Base-by-base conservation (phyloP, 2,888 invertebrate species). In the Timema podura region DNA sequence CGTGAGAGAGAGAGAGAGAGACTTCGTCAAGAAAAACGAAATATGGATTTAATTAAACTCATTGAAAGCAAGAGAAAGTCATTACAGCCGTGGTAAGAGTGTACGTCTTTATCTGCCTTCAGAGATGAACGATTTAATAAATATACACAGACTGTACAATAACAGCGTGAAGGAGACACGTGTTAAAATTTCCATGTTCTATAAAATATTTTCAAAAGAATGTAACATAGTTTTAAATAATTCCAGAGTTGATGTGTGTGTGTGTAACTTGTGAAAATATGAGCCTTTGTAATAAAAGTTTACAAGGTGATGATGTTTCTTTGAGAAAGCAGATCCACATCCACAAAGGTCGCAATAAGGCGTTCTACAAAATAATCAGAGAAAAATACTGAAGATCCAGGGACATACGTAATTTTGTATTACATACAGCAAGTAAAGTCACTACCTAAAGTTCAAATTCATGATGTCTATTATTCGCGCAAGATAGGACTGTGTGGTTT, bases 31-130 rank as follows among this genome's bases (percentile, higher is more conserved):
- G 5, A 54, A 54, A 54, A 54, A 5, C 7, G 5, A 16, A 5
- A 6, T 54, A 13, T 2, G 54, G 5, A 6, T 6, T 8, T 54
- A 7, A 15, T 3, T 5, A 6, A 54, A 2, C 9, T 54, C 54
- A 54, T 11, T 54, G 54, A 54, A 54, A 54, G n/a, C 54, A 9
- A 54, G 54, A 16, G 5, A 54, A 54, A 13, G 54, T 13, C 3
- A 54, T 54, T 7, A 54, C 16, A 16, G 54, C 54, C 54, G 54
- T 10, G 11, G 54, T 5, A 54, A 54, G 54, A 54, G 54, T 7
- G 54, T 54, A 54, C 11, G 54, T 7, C 54, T 54, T 54, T 54
- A 54, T 10, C 54, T 54, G 54, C n/a, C 54, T 54, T 54, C 54
- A 13, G 54, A 54, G n/a, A 5, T 54, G 54, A 6, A 54, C 5